Conservation (phyloP, 1,140 invertebrate species). For the Habropoda laboriosa region DNA sequence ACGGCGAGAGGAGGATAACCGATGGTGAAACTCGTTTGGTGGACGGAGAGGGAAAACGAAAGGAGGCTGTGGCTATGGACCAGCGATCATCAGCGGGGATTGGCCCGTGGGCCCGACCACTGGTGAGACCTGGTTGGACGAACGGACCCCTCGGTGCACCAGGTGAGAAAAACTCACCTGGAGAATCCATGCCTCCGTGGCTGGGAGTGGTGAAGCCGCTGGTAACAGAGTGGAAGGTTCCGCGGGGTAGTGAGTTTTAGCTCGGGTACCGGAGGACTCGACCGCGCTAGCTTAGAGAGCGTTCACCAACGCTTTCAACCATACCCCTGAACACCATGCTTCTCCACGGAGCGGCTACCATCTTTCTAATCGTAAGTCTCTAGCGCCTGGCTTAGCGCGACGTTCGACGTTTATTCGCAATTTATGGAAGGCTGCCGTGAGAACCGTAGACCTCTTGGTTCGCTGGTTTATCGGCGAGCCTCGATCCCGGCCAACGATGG, state of each 20-base stretch:
- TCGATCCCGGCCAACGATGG: slow-evolving; percentile 11
- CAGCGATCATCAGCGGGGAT: slow-evolving; percentile 76
- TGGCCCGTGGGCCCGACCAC: slow-evolving; percentile 70
- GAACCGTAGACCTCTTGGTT: slow-evolving; percentile 18
- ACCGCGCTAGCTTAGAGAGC: background rate
- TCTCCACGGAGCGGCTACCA: slow-evolving; percentile 8
- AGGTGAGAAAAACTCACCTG: slow-evolving; percentile 74
- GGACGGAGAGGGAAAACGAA: slow-evolving; percentile 32
- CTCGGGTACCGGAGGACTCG: slow-evolving; percentile 23
- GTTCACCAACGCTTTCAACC: slow-evolving; percentile 7
- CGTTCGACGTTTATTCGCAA: slow-evolving; percentile 27
- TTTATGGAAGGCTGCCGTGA: slow-evolving; percentile 45
- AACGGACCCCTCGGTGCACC: slow-evolving; percentile 62
- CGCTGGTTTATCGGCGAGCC: background rate
- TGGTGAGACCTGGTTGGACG: slow-evolving; percentile 74
- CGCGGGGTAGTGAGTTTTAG: slow-evolving; percentile 29
- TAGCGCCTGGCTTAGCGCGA: background rate
- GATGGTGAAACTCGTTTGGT: background rate
- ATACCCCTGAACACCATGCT: slow-evolving; percentile 18
- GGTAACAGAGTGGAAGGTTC: background rate
- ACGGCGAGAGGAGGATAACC: background rate
- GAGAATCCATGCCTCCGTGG: slow-evolving; percentile 60
- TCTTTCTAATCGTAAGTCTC: background rate
- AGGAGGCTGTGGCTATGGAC: slow-evolving; percentile 74
- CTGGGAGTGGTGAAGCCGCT: slow-evolving; percentile 57